These are phyloP conservation scores for Todiramphus saurophagus DNA, from an alignment of 2,113 vertebrate species.

Conservation along the genomic window DNA sequence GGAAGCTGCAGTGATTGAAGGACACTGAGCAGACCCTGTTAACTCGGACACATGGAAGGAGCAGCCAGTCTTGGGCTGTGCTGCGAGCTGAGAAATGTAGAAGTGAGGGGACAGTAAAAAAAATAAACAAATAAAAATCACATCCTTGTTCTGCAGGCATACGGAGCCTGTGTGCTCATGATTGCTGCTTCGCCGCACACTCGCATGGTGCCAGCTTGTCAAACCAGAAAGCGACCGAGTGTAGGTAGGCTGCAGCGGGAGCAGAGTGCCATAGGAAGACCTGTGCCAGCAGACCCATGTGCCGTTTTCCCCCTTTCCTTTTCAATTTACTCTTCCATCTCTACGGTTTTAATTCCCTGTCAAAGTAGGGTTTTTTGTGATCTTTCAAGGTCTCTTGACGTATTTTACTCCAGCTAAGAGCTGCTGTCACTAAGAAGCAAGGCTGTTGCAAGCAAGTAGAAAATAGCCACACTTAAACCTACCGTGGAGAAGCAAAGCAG, in stretches of 20 bases:
- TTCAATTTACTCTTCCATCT: not conserved
- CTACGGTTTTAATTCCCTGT: not conserved
- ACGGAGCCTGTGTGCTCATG: not conserved
- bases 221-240: not conserved
- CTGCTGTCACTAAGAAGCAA: not conserved
- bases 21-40: not conserved
- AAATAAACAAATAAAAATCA: not conserved
- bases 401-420: not conserved
- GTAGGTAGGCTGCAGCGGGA: not conserved
- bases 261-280: not conserved
- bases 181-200: not conserved
- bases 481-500: not conserved
- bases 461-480: not conserved
- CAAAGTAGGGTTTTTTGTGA: not conserved
- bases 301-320: not conserved
- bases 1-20: not conserved
- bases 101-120: not conserved
- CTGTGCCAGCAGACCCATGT: not conserved
- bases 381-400: not conserved
- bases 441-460: not conserved
- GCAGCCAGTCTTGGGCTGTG: not conserved
- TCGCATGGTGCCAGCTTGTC: not conserved
- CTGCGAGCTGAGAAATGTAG: not conserved
- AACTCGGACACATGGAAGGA: accelerated
- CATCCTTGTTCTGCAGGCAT: not conserved